Evolutionary conservation across 1,140 invertebrate species (phyloP).

Genomic region (Steinernema feltiae): DNA sequence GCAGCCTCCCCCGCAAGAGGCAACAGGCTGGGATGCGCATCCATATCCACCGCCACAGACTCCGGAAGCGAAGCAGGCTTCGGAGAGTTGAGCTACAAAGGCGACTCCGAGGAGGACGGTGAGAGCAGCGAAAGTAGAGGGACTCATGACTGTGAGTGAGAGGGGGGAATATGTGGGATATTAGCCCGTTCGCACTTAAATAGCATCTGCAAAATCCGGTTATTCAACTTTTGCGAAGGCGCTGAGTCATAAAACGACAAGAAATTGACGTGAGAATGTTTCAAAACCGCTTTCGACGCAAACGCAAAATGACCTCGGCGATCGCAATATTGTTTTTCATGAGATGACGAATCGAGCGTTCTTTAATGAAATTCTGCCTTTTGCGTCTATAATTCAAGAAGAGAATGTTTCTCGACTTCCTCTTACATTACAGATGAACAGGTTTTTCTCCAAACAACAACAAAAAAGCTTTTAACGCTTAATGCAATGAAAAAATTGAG

Average conservation of each 20-base stretch:
- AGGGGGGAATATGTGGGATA: too few species aligned
- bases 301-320: not conserved
- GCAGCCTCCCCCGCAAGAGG: slow-evolving; percentile 17
- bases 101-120: not conserved
- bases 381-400: not conserved
- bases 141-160: not conserved
- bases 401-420: not conserved
- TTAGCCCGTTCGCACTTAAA: too few species aligned
- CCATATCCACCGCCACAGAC: slow-evolving; percentile 35
- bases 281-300: not conserved
- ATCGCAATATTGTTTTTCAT: too few species aligned
- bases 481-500: not conserved
- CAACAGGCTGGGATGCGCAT: slow-evolving; percentile 19
- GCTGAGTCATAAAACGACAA: not conserved
- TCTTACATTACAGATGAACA: not conserved
- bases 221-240: not conserved
- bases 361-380: not conserved
- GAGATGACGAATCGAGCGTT: not conserved
- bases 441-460: not conserved
- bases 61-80: slow-evolving; percentile 36
- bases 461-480: not conserved
- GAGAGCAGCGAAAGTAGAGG: not conserved
- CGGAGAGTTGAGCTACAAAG: slow-evolving; percentile 1
- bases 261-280: too few species aligned
- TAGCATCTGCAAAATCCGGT: not conserved